Percentiles rank a stretch among this genome's conserved stretches.
Evolutionary conservation across 2,888 invertebrate species (phyloP).

Genomic region (Metopia argyrocephala): DNA sequence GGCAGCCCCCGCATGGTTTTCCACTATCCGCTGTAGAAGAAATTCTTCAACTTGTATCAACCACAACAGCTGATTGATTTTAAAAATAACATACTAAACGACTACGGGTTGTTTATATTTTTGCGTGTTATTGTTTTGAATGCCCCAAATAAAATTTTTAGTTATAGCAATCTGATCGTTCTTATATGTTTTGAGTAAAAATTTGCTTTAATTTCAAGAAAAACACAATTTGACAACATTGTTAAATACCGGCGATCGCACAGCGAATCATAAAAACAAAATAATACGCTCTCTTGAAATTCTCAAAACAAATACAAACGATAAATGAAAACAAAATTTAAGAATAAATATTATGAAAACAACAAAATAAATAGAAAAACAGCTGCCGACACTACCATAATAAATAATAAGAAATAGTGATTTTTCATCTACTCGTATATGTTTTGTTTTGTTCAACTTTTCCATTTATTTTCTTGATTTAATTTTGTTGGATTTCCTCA

Average conservation of each 20-base stretch:
- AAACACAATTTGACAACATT: neutral
- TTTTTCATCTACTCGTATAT: neutral
- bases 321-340: neutral
- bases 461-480: neutral
- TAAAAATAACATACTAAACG: no score
- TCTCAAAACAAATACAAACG: neutral
- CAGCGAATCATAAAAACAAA: neutral
- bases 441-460: neutral
- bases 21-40: no score
- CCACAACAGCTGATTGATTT: no score
- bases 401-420: neutral
- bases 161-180: no score
- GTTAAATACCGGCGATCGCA: neutral
- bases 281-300: neutral
- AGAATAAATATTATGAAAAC: neutral
- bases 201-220: neutral
- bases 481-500: neutral
- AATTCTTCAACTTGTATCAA: no score
- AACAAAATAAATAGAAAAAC: neutral
- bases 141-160: no score
- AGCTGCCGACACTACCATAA: neutral
- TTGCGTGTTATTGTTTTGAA: no score
- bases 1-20: no score
- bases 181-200: no score
- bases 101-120: no score